A percentile compares a stretch with the other conserved stretches of the same genome.
Evolutionary conservation across 35 echinoderm and acorn worm species (phyloP).

Genomic region (Eucidaris tribuloides): DNA sequence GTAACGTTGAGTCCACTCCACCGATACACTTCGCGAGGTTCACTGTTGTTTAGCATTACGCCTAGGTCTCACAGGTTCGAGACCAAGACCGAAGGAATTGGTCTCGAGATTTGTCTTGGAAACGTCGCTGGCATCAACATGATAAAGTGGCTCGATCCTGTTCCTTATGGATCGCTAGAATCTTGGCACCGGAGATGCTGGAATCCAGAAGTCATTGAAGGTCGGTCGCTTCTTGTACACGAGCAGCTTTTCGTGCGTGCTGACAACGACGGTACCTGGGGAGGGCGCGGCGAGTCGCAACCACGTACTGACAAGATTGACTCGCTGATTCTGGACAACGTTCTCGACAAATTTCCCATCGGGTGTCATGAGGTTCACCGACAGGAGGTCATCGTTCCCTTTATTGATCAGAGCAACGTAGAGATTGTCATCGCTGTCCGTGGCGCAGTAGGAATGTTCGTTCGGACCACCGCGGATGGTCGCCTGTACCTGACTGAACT

Average conservation of each 20-base stretch:
- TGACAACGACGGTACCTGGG: conserved; percentile 12
- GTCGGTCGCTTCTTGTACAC: conserved; percentile 3
- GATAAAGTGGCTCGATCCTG: too few relatives aligned
- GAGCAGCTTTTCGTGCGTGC: conserved; percentile 19
- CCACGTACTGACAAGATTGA: conserved; percentile 14
- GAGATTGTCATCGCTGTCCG: neutral
- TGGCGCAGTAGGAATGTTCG: conserved; percentile 16
- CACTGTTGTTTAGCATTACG: too few relatives aligned
- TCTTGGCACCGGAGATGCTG: neutral
- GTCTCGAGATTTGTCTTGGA: too few relatives aligned
- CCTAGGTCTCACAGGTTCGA: too few relatives aligned
- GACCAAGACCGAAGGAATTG: too few relatives aligned
- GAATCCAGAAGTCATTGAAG: conserved; percentile 16
- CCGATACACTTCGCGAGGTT: too few relatives aligned
- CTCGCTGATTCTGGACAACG: conserved; percentile 5
- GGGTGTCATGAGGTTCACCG: conserved; percentile 10
- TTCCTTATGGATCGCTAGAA: too few relatives aligned
- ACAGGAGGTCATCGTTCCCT: neutral
- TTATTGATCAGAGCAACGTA: conserved; percentile 17
- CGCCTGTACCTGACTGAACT: neutral
- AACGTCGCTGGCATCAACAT: too few relatives aligned
- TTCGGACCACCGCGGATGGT: neutral
- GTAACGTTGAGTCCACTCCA: too few relatives aligned
- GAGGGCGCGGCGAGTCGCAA: conserved; percentile 20
- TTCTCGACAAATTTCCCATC: conserved; percentile 24